Evolutionary conservation across 2,888 invertebrate species (phyloP).

Genomic region (Serripes groenlandicus): DNA sequence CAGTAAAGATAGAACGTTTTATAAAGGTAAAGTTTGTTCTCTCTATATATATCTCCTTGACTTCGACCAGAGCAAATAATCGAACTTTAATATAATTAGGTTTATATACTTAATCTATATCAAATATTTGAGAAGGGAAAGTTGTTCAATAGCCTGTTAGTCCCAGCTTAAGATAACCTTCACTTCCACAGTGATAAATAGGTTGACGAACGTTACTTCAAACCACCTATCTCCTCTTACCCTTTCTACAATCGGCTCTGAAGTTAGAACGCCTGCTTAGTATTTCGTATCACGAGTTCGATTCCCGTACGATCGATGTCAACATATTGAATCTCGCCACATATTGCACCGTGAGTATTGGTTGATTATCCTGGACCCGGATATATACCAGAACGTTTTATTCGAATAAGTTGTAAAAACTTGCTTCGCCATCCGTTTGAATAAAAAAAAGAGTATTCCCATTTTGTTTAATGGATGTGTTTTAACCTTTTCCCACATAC

Average conservation of each 20-base stretch:
- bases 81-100: conserved; percentile 8
- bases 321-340: too few species aligned
- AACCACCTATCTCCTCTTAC: not conserved
- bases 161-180: conserved; percentile 10
- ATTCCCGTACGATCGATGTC: too few species aligned
- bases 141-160: conserved; percentile 9
- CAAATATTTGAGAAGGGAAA: conserved; percentile 26
- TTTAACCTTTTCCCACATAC: too few species aligned
- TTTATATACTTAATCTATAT: conserved; percentile 22
- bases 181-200: not conserved
- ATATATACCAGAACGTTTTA: too few species aligned
- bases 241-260: not conserved
- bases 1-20: too few species aligned
- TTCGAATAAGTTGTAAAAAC: too few species aligned
- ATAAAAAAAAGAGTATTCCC: too few species aligned
- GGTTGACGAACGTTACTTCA: conserved; percentile 13
- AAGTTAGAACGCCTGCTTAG: not conserved
- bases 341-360: too few species aligned
- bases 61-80: conserved; percentile 7
- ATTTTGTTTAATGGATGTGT: too few species aligned
- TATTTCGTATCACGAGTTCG: too few species aligned
- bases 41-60: conserved; percentile 5
- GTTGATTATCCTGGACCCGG: too few species aligned
- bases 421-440: too few species aligned
- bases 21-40: not conserved